Conservation (phyloP, 2,888 invertebrate genomes). For the Epinotia demarniana region DNA sequence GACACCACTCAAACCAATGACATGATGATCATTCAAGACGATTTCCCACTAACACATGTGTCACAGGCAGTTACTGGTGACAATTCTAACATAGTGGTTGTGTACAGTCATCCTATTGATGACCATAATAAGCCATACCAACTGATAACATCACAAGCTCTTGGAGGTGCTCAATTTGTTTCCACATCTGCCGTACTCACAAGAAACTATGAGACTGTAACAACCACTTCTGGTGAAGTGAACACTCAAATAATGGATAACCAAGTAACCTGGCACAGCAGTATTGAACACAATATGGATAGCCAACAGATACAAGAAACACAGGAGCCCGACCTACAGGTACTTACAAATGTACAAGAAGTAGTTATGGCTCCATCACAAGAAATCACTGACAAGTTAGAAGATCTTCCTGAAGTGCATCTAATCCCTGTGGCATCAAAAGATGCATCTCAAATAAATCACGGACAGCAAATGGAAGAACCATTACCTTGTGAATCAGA, state of each 20-base stretch:
- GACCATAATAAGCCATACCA: constrained; percentile 84
- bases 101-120: constrained; percentile 86
- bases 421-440: constrained; percentile 50
- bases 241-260: constrained; percentile 70
- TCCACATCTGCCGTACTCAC: constrained; percentile 74
- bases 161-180: constrained; percentile 70
- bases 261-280: constrained; percentile 69
- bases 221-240: constrained; percentile 77
- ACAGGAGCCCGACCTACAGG: constrained; percentile 52
- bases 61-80: constrained; percentile 76
- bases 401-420: constrained; percentile 61
- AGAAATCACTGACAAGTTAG: constrained; percentile 49
- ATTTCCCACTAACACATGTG: constrained; percentile 82
- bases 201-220: constrained; percentile 75
- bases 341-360: constrained; percentile 49
- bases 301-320: constrained; percentile 54
- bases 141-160: constrained; percentile 70
- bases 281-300: constrained; percentile 56
- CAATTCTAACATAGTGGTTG: constrained; percentile 86
- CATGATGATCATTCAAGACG: constrained; percentile 86
- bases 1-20: constrained; percentile 83
- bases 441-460: constrained; percentile 40
- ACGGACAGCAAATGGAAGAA: constrained; percentile 37
- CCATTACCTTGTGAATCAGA: constrained; percentile 20
- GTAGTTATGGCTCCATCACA: constrained; percentile 49